These are phyloP conservation scores for Brienomyrus longianalis DNA, from an alignment of 2,113 vertebrate species.

Conservation along the genomic window DNA sequence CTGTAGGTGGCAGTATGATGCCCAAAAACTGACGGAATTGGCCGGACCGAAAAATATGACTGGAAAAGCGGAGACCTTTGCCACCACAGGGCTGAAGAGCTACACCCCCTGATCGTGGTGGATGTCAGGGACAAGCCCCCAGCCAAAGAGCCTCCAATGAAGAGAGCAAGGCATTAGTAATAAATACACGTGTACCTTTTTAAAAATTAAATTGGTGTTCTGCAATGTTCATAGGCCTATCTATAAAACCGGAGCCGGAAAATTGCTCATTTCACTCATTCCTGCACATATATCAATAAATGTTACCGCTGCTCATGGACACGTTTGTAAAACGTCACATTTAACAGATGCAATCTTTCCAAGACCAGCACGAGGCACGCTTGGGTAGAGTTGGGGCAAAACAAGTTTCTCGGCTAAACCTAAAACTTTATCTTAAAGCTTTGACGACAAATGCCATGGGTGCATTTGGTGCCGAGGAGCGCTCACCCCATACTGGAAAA, in stretches of 20 bases:
- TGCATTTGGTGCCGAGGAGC: not conserved
- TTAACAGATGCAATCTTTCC: not conserved
- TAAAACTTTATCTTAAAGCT: not conserved
- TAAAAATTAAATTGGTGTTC: too few species aligned
- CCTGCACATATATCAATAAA: not conserved
- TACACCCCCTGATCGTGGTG: not conserved
- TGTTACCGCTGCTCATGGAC: not conserved
- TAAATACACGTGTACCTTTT: too few species aligned
- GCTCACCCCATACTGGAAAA: not conserved
- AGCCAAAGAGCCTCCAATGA: not conserved
- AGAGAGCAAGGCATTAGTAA: not conserved
- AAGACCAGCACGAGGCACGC: not conserved
- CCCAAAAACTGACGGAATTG: not conserved
- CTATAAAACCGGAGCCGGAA: too few species aligned
- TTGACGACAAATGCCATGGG: not conserved
- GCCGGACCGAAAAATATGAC: not conserved
- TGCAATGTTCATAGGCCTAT: too few species aligned
- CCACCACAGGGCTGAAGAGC: not conserved
- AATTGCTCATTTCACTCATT: too few species aligned
- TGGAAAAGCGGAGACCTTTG: not conserved
- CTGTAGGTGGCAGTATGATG: not conserved
- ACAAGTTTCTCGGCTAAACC: not conserved
- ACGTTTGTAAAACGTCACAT: not conserved
- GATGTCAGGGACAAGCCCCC: not conserved
- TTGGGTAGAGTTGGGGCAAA: not conserved